Evolutionary conservation across 2,113 vertebrate species (phyloP).

Genomic region (Stigmatopora argus): DNA sequence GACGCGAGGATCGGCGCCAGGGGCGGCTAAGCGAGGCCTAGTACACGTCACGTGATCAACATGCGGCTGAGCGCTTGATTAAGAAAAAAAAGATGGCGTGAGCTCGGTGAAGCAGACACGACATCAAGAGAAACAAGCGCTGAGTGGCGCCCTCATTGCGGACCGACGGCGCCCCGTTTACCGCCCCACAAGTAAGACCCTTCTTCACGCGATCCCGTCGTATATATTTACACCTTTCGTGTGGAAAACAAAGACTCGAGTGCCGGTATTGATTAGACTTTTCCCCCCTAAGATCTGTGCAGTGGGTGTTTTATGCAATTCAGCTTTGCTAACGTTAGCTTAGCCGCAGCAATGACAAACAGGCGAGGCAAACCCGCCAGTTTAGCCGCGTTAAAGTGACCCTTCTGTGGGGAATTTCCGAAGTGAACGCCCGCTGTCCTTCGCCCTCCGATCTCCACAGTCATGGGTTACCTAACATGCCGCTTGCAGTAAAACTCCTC

Average conservation of each 20-base stretch:
- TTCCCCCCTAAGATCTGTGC: neutral
- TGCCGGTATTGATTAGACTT: neutral
- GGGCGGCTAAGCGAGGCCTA: conserved; percentile 29
- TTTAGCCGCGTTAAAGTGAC: neutral
- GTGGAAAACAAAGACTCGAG: accelerated
- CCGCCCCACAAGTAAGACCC: conserved; percentile 41
- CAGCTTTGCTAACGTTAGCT: conserved; percentile 46
- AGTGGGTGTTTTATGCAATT: neutral
- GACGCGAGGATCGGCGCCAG: neutral
- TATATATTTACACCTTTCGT: accelerated
- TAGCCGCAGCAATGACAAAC: conserved; percentile 36
- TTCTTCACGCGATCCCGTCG: neutral
- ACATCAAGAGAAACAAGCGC: conserved; percentile 52
- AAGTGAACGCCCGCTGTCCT: neutral
- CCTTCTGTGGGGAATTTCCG: neutral
- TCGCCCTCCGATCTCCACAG: neutral
- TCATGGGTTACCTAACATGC: neutral
- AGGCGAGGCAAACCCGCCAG: neutral
- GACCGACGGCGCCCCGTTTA: conserved; percentile 17
- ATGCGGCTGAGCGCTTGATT: conserved; percentile 73
- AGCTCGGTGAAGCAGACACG: conserved; percentile 74
- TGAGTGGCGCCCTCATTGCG: conserved; percentile 19
- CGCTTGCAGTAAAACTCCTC: neutral
- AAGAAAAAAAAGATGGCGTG: conserved; percentile 82
- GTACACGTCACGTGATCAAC: conserved; percentile 78